A percentile compares a stretch with the other conserved stretches of the same genome.
Evolutionary conservation across 2,888 invertebrate genomes (phyloP).

Genomic region (Diarsia mendica): DNA sequence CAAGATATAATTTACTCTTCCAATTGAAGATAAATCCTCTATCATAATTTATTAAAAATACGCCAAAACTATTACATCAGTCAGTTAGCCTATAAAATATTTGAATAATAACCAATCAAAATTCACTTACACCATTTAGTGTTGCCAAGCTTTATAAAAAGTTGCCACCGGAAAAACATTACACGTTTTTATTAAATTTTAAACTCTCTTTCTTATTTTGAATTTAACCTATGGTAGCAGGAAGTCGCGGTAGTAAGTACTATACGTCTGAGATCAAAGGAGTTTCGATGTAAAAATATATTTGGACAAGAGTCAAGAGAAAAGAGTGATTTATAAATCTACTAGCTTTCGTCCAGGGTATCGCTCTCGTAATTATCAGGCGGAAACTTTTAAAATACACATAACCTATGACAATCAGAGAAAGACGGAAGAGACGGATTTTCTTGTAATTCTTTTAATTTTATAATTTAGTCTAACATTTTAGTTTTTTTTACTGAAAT

Average conservation of each 20-base stretch:
- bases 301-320: conserved; percentile 61
- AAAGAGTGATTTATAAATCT: conserved; percentile 39
- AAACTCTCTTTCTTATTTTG: conserved; percentile 51
- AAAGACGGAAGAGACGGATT: too few species aligned
- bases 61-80: conserved; percentile 24
- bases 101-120: conserved; percentile 50
- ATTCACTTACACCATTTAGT: conserved; percentile 54
- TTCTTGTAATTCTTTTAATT: too few species aligned
- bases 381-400: neutral
- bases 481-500: too few species aligned
- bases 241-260: conserved; percentile 51
- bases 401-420: neutral
- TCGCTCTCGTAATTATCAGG: neutral
- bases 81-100: conserved; percentile 46
- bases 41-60: conserved; percentile 7
- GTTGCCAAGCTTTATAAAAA: conserved; percentile 55
- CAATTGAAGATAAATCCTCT: neutral
- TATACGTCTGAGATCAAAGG: conserved; percentile 59
- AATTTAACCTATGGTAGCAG: conserved; percentile 56
- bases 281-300: conserved; percentile 53
- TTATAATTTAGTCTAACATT: too few species aligned
- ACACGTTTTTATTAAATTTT: conserved; percentile 47
- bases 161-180: conserved; percentile 56
- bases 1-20: neutral
- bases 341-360: neutral